These are phyloP conservation scores for Camponotus fellah DNA, from an alignment of 2,888 invertebrate genomes.

Conservation along the genomic window DNA sequence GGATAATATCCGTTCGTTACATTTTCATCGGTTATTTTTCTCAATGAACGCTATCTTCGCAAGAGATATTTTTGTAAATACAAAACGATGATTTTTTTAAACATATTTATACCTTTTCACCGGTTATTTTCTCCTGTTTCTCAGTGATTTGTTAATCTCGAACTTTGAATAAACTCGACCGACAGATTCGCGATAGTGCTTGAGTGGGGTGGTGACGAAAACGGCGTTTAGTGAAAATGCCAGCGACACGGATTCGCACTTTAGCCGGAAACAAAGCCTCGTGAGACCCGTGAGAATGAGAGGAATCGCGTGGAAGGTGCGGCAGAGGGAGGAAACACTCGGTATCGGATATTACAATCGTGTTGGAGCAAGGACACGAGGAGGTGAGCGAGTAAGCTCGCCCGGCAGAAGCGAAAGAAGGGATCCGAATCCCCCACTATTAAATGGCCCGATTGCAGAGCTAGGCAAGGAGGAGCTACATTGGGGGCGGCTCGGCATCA, in stretches of 20 bases:
- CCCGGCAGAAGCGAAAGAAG: conserved; percentile 67
- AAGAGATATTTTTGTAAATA: not conserved
- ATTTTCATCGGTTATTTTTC: no score
- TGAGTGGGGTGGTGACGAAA: not conserved
- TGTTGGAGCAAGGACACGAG: conserved; percentile 67
- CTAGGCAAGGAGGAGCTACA: conserved; percentile 70
- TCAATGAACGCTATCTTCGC: not conserved
- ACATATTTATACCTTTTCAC: no score
- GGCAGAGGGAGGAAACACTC: conserved; percentile 21
- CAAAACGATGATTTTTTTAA: no score
- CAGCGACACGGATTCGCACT: conserved; percentile 72
- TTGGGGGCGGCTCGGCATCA: conserved; percentile 73
- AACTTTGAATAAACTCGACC: not conserved
- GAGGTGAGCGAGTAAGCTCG: conserved; percentile 27
- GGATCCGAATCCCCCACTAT: conserved; percentile 76
- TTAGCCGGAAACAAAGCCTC: conserved; percentile 39
- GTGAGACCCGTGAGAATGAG: conserved; percentile 70
- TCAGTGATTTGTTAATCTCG: not conserved
- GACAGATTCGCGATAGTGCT: not conserved
- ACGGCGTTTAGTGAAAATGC: conserved; percentile 32
- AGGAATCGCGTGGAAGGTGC: conserved; percentile 22
- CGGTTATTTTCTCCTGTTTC: no score
- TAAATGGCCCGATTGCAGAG: conserved; percentile 67
- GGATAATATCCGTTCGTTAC: no score
- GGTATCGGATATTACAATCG: conserved; percentile 60